phyloP scores from a whole-genome alignment of 2,888 invertebrate species.

The Dyspetes luteomarginatus region DNA sequence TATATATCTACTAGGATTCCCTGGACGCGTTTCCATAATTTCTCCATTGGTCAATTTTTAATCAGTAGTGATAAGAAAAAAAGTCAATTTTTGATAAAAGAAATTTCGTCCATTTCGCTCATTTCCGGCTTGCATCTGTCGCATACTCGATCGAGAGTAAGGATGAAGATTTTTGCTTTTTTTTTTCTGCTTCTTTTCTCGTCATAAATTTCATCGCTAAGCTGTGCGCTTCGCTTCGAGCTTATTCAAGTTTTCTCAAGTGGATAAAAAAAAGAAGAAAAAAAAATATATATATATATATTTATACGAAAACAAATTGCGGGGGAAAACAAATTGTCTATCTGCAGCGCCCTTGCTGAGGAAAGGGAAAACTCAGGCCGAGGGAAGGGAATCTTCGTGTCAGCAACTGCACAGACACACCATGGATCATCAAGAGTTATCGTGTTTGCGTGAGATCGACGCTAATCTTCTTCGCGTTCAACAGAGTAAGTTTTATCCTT shows the following conservation, averaged over 20 bases:
- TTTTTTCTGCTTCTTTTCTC: not conserved
- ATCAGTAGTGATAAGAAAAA: conserved; percentile 40
- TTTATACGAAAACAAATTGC: too few species aligned
- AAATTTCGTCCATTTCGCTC: conserved; percentile 13
- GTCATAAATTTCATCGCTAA: conserved; percentile 34
- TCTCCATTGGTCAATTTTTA: conserved; percentile 19
- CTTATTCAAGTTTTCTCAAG: conserved; percentile 17
- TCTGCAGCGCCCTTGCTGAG: conserved; percentile 78
- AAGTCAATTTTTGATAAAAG: not conserved
- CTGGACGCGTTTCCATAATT: conserved; percentile 47
- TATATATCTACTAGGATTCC: conserved; percentile 14
- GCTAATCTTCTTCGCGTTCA: conserved; percentile 71
- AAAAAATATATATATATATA: conserved; percentile 1
- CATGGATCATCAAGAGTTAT: conserved; percentile 75
- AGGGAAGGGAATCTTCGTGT: conserved; percentile 69
- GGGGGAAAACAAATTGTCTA: conserved; percentile 45
- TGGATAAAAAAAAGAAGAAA: conserved; percentile 5
- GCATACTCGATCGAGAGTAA: not conserved
- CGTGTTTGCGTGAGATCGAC: conserved; percentile 73
- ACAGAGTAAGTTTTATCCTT: conserved; percentile 64
- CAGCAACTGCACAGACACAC: conserved; percentile 76
- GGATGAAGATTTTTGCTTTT: not conserved
- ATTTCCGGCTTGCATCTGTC: conserved; percentile 2
- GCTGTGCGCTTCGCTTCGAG: conserved; percentile 36
- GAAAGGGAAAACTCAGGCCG: conserved; percentile 76